Conservation (phyloP, 2,888 invertebrate genomes). For the Habroteleia sp. region DNA sequence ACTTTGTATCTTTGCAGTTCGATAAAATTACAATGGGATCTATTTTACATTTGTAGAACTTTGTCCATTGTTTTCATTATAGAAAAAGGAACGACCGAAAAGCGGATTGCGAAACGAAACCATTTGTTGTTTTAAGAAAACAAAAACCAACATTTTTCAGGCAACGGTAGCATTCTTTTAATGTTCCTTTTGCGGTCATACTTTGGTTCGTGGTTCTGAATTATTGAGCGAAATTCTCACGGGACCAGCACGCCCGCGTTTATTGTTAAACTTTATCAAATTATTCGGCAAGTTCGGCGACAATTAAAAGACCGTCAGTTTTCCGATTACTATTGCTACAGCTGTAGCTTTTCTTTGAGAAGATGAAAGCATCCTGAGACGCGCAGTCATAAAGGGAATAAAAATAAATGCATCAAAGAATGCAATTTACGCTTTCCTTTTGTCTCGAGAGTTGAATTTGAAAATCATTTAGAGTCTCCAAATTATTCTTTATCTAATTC, state of each 20-base stretch:
- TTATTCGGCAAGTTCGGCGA: conserved; percentile 35
- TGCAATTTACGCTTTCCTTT: conserved; percentile 13
- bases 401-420: conserved; percentile 14
- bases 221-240: conserved; percentile 42
- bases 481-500: too few species aligned
- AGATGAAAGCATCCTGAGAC: conserved; percentile 19
- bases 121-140: too few species aligned
- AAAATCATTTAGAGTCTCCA: too few species aligned
- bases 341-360: conserved; percentile 22
- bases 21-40: too few species aligned
- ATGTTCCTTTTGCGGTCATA: conserved; percentile 33
- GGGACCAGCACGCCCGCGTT: conserved; percentile 28
- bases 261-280: conserved; percentile 49
- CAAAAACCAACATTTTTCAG: too few species aligned
- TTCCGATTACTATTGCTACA: neutral
- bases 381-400: neutral
- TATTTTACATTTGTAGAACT: too few species aligned
- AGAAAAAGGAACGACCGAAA: too few species aligned
- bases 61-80: too few species aligned
- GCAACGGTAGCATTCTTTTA: conserved; percentile 17
- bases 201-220: conserved; percentile 26
- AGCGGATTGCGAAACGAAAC: too few species aligned
- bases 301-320: conserved; percentile 51
- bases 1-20: too few species aligned
- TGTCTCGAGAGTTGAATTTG: too few species aligned